Conservation (phyloP, 1,140 invertebrate species). For the Bombus waltoni region DNA sequence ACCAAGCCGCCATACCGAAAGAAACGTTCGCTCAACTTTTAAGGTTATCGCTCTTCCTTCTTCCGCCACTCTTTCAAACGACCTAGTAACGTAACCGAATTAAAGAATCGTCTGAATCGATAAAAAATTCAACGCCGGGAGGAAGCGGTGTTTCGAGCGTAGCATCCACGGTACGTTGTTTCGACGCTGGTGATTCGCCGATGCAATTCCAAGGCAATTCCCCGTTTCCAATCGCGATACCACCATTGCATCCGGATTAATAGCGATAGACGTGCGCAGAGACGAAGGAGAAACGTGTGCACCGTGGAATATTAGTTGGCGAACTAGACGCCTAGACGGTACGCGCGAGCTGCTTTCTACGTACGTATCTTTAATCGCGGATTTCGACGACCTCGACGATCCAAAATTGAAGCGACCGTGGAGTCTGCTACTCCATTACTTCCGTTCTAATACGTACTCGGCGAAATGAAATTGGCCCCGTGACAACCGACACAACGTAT, state of each 20-base stretch:
- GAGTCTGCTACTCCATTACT: neutral
- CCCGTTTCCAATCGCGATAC: neutral
- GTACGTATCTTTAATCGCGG: neutral
- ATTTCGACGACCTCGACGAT: neutral
- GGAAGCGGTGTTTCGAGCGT: neutral
- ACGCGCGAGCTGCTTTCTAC: neutral
- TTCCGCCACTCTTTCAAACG: too few relatives aligned
- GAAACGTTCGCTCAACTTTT: conserved; percentile 26
- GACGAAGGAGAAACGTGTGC: neutral
- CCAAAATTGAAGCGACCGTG: neutral
- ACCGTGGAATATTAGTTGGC: neutral
- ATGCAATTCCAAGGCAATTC: neutral
- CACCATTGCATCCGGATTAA: neutral
- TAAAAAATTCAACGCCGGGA: neutral
- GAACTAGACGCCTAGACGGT: neutral
- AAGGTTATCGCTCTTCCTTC: conserved; percentile 1
- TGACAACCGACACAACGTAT: conserved; percentile 1
- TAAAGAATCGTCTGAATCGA: conserved; percentile 15
- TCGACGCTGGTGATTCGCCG: neutral
- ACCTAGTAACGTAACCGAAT: conserved; percentile 3
- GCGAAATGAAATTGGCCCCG: conserved; percentile 40
- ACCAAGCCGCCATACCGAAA: conserved; percentile 4
- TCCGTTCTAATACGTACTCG: neutral
- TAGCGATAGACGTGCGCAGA: too few relatives aligned
- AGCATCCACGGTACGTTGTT: neutral